Conservation (phyloP, 2,797 vertebrate species). For the Valencia hispanica region DNA sequence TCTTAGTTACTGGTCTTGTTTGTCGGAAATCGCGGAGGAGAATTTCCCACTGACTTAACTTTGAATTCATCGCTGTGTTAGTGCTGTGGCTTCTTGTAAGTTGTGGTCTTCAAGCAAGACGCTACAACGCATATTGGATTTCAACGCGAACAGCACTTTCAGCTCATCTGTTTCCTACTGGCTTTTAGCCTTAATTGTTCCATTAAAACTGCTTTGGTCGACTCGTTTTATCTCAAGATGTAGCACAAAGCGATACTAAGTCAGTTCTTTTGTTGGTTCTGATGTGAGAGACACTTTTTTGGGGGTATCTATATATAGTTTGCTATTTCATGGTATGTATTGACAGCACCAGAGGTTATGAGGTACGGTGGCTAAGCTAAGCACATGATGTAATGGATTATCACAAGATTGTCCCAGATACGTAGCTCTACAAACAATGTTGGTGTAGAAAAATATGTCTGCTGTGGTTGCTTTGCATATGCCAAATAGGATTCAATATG, state of each 20-base stretch:
- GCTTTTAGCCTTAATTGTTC: not conserved
- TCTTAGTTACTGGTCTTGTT: constrained; percentile 28
- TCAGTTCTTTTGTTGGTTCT: not conserved
- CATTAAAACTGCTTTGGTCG: constrained; percentile 8
- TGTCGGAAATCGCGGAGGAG: constrained; percentile 60
- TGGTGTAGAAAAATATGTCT: constrained; percentile 42
- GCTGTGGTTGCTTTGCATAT: constrained; percentile 22
- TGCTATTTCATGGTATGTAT: constrained; percentile 42
- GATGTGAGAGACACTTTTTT: not conserved
- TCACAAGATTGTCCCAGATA: constrained; percentile 81
- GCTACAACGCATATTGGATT: constrained; percentile 40
- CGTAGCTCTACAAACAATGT: constrained; percentile 67
- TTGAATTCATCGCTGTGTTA: constrained; percentile 55
- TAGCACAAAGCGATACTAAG: not conserved
- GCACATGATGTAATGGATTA: constrained; percentile 82
- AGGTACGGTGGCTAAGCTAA: constrained; percentile 57
- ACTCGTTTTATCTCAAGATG: constrained; percentile 5
- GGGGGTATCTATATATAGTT: constrained; percentile 29
- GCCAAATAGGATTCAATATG: constrained; percentile 5
- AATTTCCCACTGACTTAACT: constrained; percentile 63
- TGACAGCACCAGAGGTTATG: constrained; percentile 54
- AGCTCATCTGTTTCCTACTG: constrained; percentile 2
- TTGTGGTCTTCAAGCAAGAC: constrained; percentile 17
- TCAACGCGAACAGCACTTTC: constrained; percentile 33
- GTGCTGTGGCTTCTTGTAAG: constrained; percentile 17